Evolutionary conservation across 2,888 invertebrate genomes (phyloP).

Genomic region (Glyphotaelius pellucidus): DNA sequence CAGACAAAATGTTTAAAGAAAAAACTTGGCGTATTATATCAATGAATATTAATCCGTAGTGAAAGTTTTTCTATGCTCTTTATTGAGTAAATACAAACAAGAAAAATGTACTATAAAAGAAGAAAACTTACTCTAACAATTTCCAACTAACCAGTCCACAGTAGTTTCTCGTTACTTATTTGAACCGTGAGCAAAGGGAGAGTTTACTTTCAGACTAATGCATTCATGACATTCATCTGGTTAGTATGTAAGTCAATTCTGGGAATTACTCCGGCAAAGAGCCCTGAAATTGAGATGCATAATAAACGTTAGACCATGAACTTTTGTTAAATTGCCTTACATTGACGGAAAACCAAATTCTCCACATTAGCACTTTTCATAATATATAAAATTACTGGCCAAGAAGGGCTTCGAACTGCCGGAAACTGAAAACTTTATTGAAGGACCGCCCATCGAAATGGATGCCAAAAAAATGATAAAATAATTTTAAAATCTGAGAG

Average conservation of each 20-base stretch:
- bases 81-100: neutral
- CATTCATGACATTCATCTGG: slow-evolving; percentile 63
- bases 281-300: neutral
- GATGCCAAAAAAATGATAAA: too few species aligned
- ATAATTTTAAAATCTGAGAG: too few species aligned
- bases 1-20: too few species aligned
- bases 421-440: too few species aligned
- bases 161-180: slow-evolving; percentile 43
- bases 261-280: neutral
- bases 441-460: too few species aligned
- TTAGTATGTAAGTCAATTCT: slow-evolving; percentile 56
- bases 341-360: too few species aligned
- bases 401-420: too few species aligned
- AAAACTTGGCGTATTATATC: too few species aligned
- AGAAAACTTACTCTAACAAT: neutral
- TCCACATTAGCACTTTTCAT: too few species aligned
- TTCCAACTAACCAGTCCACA: neutral
- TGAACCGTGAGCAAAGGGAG: slow-evolving; percentile 58
- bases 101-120: neutral
- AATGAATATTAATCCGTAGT: too few species aligned
- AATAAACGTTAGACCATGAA: neutral
- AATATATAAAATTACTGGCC: too few species aligned
- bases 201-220: slow-evolving; percentile 60
- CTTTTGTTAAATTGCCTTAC: neutral
- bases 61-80: neutral